Conservation (phyloP, 2,888 invertebrate species). For the Dione vanillae region DNA sequence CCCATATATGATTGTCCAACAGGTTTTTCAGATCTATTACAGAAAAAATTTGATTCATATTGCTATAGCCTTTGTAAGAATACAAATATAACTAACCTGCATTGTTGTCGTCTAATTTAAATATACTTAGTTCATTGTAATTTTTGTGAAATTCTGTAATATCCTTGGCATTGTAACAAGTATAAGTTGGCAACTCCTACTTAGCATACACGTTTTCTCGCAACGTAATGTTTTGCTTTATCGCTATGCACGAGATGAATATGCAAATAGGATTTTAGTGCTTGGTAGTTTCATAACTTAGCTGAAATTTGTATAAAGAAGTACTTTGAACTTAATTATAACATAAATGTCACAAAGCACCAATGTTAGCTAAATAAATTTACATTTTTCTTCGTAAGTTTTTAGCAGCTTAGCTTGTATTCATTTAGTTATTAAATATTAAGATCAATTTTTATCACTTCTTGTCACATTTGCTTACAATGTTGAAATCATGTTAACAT, state of each 20-base stretch:
- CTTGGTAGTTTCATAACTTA: slow-evolving; percentile 14
- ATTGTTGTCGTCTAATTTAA: too few species aligned
- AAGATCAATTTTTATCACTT: too few species aligned
- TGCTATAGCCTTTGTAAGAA: too few species aligned
- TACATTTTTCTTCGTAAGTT: not conserved
- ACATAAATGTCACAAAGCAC: not conserved
- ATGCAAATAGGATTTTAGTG: slow-evolving; percentile 21
- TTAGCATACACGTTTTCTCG: slow-evolving; percentile 5
- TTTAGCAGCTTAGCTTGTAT: too few species aligned
- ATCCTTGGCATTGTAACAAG: not conserved
- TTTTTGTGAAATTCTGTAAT: not conserved
- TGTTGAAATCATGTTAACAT: too few species aligned
- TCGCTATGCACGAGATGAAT: slow-evolving; percentile 13
- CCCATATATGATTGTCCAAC: too few species aligned
- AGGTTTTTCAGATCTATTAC: too few species aligned
- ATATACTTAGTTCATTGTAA: not conserved
- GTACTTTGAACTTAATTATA: not conserved
- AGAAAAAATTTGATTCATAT: too few species aligned
- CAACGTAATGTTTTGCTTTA: slow-evolving; percentile 20
- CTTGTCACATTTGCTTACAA: too few species aligned
- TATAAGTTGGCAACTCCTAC: not conserved
- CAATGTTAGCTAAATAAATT: not conserved
- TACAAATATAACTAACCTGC: too few species aligned
- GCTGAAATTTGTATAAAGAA: slow-evolving; percentile 6
- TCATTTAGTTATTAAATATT: too few species aligned